A percentile compares a stretch with the other conserved stretches of the same genome.
Conservation (phyloP, 2,888 invertebrate species). For the Podotricha telesiphe region DNA sequence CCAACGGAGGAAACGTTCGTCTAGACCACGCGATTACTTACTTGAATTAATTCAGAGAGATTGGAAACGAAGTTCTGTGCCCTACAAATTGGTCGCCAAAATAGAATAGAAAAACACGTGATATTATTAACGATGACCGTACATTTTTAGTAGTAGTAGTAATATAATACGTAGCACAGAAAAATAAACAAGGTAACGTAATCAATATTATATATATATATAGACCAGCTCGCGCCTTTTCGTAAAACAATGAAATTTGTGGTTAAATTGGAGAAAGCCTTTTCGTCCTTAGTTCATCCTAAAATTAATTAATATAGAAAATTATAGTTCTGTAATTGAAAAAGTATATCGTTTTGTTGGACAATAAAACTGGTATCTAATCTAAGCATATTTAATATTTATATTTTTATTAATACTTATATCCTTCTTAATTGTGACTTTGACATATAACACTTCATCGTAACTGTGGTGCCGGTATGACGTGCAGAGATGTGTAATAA, state of each 20-base stretch:
- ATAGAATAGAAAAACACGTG: not conserved
- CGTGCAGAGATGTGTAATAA: constrained; percentile 10
- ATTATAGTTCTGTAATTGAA: no score
- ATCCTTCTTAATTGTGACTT: not conserved
- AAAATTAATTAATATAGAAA: no score
- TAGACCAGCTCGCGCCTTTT: no score
- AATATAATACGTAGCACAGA: not conserved
- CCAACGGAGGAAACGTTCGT: constrained; percentile 61
- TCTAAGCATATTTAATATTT: no score
- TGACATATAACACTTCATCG: not conserved
- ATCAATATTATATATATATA: no score
- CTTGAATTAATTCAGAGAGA: constrained; percentile 48
- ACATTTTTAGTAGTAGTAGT: not conserved
- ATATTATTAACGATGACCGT: not conserved
- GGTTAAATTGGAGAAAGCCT: no score
- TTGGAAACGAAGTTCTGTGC: constrained; percentile 18
- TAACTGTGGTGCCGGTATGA: constrained; percentile 11
- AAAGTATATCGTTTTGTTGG: no score
- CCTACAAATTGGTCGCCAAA: not conserved
- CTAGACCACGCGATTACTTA: constrained; percentile 53
- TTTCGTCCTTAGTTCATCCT: no score
- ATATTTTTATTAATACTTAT: not conserved
- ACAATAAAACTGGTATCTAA: no score
- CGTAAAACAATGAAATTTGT: no score
- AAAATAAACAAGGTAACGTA: no score